Evolutionary conservation across 2,113 vertebrate genomes (phyloP).

Genomic region (Ophthalmolycus amberensis): DNA sequence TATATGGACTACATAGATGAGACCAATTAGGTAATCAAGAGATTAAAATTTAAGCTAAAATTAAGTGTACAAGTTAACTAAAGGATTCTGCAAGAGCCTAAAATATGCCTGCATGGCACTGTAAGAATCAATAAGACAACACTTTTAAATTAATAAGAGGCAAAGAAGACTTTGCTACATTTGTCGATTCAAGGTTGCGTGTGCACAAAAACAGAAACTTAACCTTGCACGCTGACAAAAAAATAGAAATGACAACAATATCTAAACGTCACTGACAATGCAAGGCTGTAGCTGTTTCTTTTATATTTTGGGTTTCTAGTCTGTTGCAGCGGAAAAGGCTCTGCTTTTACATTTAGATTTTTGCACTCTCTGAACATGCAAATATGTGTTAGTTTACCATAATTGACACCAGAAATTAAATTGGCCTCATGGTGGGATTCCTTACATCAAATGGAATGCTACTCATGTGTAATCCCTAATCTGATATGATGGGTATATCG

Average conservation of each 20-base stretch:
- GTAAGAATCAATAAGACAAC: background rate
- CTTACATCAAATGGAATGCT: background rate
- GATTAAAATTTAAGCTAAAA: background rate
- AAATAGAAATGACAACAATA: background rate
- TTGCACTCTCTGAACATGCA: background rate
- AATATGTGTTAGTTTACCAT: background rate
- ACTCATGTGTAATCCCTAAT: background rate
- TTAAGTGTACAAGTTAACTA: background rate
- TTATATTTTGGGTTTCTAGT: background rate
- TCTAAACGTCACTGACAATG: background rate
- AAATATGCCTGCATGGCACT: background rate
- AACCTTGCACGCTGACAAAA: background rate
- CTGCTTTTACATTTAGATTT: background rate
- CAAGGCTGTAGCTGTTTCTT: background rate
- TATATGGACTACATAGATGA: background rate
- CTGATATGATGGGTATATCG: background rate
- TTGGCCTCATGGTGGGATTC: background rate
- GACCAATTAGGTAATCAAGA: background rate
- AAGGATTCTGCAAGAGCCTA: background rate
- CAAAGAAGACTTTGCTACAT: background rate
- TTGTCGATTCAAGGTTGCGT: background rate
- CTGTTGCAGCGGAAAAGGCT: background rate
- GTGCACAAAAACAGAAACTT: background rate
- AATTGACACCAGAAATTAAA: constrained; percentile 2
- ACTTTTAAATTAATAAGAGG: background rate